A percentile compares a stretch with the other conserved stretches of the same genome.
Evolutionary conservation across 2,888 invertebrate genomes (phyloP).

Genomic region (Germaria angustata): DNA sequence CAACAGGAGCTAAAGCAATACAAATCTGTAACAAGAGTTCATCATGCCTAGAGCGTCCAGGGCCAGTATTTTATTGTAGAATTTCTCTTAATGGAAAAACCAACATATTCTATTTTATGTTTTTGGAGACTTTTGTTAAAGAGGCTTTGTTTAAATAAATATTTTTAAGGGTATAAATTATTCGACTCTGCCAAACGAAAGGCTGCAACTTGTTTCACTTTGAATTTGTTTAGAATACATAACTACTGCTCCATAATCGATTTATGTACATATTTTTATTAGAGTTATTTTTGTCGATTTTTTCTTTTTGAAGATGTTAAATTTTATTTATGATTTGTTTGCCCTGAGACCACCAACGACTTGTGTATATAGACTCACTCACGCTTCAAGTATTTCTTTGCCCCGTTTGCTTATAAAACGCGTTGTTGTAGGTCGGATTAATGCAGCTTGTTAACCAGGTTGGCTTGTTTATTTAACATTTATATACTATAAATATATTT

Average conservation of each 20-base stretch:
- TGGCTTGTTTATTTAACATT: conserved; percentile 46
- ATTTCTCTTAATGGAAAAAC: too few species aligned
- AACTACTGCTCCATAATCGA: conserved; percentile 72
- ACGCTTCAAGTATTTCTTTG: conserved; percentile 23
- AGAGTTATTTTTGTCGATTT: conserved; percentile 68
- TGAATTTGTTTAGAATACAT: conserved; percentile 7
- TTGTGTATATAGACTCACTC: conserved; percentile 26
- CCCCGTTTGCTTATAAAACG: conserved; percentile 20
- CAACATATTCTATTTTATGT: too few species aligned
- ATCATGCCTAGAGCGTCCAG: too few species aligned
- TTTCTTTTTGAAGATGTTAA: conserved; percentile 51
- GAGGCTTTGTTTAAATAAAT: too few species aligned
- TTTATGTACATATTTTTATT: conserved; percentile 73
- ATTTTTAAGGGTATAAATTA: too few species aligned
- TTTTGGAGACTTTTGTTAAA: too few species aligned
- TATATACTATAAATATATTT: not conserved
- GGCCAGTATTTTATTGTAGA: too few species aligned
- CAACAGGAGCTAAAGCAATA: too few species aligned
- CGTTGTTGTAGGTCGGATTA: conserved; percentile 31
- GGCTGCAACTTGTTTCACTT: not conserved
- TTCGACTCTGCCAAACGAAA: not conserved
- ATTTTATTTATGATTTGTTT: conserved; percentile 76
- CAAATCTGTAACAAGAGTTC: too few species aligned
- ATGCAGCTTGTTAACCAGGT: conserved; percentile 53
- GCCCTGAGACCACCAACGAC: conserved; percentile 65